Base-by-base conservation (phyloP, 2,888 invertebrate species). In the Drosophila basisetae region DNA sequence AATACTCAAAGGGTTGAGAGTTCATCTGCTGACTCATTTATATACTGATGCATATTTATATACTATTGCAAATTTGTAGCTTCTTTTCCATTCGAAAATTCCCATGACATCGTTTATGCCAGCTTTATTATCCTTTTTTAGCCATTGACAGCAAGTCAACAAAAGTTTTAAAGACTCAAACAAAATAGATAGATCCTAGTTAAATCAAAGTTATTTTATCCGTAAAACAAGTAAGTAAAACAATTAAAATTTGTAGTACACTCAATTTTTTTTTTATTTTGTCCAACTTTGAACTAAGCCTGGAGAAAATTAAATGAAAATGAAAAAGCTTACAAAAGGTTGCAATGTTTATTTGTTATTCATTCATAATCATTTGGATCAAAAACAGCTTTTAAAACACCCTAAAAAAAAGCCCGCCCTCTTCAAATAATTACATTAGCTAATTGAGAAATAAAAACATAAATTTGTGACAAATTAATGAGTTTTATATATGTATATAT, bases 391-490 rank as follows among this genome's bases (percentile, higher is more conserved):
- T 39, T 13, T 13, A 39, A 30, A 56, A n/a, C 30, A 30, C 5
- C 5, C 5, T 2, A 0, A 67, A 54, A 63, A 41, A 13, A 18
- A 9, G 4, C 4, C 11, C 25, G n/a, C 9, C 4, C 1, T 0
- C 10, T 4, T 6, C 4, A 31, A 60, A 43, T 47, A 53, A 28
- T 50, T 68, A 3, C 64, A 65, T 74, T 78, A 55, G 43, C 68
- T 77, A 79, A 77, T 77, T 78, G 79, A 43, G n/a, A 52, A 56
- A 50, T 11, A 33, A 37, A 37, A 30, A 63, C 25, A 54, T 25
- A 59, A 66, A 39, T 41, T 37, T 37, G 3, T 35, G n/a, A 22
- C 28, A 33, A 49, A 52, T 56, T 47, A 37, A 47, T 67, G 39
- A 43, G 5, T 43, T 52, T 31, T 43, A 43, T 25, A 33, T 30